Percentiles rank a stretch among this genome's conserved stretches.
Evolutionary conservation across 2,888 invertebrate genomes (phyloP).

Genomic region (Ptilodon capucinus): DNA sequence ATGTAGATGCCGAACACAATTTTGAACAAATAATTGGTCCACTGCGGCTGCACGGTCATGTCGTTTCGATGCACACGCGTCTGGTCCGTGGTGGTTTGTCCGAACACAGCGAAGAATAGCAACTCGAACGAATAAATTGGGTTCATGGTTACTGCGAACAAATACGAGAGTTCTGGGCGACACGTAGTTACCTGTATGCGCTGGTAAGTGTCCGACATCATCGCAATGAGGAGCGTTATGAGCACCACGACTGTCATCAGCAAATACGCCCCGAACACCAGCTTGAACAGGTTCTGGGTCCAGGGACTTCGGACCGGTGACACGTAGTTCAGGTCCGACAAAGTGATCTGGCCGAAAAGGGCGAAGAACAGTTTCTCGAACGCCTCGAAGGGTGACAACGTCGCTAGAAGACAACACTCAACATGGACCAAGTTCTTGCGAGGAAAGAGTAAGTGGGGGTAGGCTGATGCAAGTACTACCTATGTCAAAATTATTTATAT

Average conservation of each 20-base stretch:
- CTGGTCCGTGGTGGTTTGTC: slow-evolving; percentile 93
- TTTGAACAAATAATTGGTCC: slow-evolving; percentile 95
- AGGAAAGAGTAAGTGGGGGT: slow-evolving; percentile 46
- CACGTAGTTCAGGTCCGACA: slow-evolving; percentile 91
- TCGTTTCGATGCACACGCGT: slow-evolving; percentile 86
- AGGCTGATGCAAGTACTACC: slow-evolving; percentile 57
- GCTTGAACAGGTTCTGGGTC: slow-evolving; percentile 94
- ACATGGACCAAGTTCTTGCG: slow-evolving; percentile 68
- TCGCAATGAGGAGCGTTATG: slow-evolving; percentile 99
- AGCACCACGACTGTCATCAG: slow-evolving; percentile 99
- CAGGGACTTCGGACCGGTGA: slow-evolving; percentile 87
- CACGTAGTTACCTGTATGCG: slow-evolving; percentile 95
- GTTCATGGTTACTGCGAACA: slow-evolving; percentile 94
- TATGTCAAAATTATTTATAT: not conserved
- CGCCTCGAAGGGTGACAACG: slow-evolving; percentile 94
- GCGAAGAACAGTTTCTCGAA: slow-evolving; percentile 99
- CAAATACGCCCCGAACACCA: slow-evolving; percentile 98
- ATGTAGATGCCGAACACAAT: slow-evolving; percentile 96
- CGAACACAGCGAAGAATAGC: slow-evolving; percentile 99
- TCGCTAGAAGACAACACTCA: slow-evolving; percentile 85
- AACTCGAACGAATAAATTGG: slow-evolving; percentile 97
- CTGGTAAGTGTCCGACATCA: slow-evolving; percentile 99
- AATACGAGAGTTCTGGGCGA: slow-evolving; percentile 55
- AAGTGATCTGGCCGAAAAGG: slow-evolving; percentile 96
- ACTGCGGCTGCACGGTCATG: slow-evolving; percentile 86